Evolutionary conservation across 2,888 invertebrate species (phyloP), one percentile per base, ranked within the genome.

Genomic region (Linnaemya tessellans): DNA sequence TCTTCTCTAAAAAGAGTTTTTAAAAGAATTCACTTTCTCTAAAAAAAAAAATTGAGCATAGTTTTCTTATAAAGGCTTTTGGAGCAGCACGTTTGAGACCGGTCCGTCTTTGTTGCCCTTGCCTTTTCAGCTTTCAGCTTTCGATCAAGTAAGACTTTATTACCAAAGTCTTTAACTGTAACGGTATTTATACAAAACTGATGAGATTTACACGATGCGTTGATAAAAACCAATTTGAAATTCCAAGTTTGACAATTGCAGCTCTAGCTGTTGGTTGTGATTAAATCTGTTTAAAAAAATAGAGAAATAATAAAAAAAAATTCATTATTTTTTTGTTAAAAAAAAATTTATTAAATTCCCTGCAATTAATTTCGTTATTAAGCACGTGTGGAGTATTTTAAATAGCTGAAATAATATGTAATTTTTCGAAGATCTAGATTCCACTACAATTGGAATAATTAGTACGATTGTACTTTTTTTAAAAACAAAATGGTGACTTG

Each of bases 21-120:
- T 20, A 38, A 49, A 68, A 68, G 64, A n/a, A 18, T 43, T 68
- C 75, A n/a, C 1, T 51, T 51, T 30, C 15, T 65, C 49, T 60
- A 7, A 22, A 62, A 35, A 67, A 35, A 67, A 56, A 80, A 62
- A 73, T 64, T 80, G 71, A 65, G 71, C 64, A 64, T 46, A n/a
- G 20, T 35, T 64, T 80, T 38, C 54, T 43, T 35, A 5, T 11
- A 18, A 35, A 49, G 15, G 35, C 18, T 46, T 46, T 46, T 70
- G 8, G 10, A 43, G 62, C 20, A 71, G 25, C 15, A 58, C 13
- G 65, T 38, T 73, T 20, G n/a, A 41, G 43, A 56, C 46, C 7
- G 35, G 11, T 65, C 25, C 60, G 60, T 30, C 41, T 18, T 22
- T 30, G 3, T 30, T 30, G 51, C 41, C 22, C 9, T 62, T 15